A percentile compares a stretch with the other conserved stretches of the same genome.
phyloP scores from a whole-genome alignment of 2,888 invertebrate genomes.

The Panopea generosa region DNA sequence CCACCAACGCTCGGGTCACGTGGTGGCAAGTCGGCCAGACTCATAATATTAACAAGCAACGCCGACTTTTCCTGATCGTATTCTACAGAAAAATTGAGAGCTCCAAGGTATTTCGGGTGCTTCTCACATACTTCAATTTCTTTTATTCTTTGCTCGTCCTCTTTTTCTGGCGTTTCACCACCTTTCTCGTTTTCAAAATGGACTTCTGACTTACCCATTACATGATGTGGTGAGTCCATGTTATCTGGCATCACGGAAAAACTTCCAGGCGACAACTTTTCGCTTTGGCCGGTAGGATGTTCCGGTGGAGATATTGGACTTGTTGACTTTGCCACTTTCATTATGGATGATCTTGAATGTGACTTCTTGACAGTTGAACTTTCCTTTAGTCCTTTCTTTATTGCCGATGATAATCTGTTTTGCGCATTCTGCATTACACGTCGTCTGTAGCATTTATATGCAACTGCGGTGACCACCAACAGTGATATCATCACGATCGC shows the following conservation, averaged over 20 bases:
- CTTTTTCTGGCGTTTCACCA: slow-evolving; percentile 82
- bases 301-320: slow-evolving; percentile 79
- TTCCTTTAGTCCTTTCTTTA: slow-evolving; percentile 83
- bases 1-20: slow-evolving; percentile 93
- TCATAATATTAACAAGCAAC: slow-evolving; percentile 95
- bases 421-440: slow-evolving; percentile 86
- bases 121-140: slow-evolving; percentile 61
- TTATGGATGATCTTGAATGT: slow-evolving; percentile 86
- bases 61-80: slow-evolving; percentile 96
- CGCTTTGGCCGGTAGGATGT: slow-evolving; percentile 70
- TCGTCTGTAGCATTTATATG: slow-evolving; percentile 89
- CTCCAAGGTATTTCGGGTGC: slow-evolving; percentile 89
- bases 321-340: slow-evolving; percentile 83
- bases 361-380: slow-evolving; percentile 90
- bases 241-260: slow-evolving; percentile 86
- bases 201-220: slow-evolving; percentile 53
- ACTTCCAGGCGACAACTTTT: slow-evolving; percentile 83
- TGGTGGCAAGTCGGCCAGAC: slow-evolving; percentile 94
- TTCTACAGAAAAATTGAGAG: slow-evolving; percentile 94
- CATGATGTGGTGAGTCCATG: slow-evolving; percentile 66
- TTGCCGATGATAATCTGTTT: slow-evolving; percentile 82
- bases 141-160: slow-evolving; percentile 84
- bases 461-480: slow-evolving; percentile 88
- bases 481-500: slow-evolving; percentile 88
- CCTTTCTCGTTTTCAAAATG: slow-evolving; percentile 87